Conservation (phyloP, 2,888 invertebrate species). For the Drosophila birchii region DNA sequence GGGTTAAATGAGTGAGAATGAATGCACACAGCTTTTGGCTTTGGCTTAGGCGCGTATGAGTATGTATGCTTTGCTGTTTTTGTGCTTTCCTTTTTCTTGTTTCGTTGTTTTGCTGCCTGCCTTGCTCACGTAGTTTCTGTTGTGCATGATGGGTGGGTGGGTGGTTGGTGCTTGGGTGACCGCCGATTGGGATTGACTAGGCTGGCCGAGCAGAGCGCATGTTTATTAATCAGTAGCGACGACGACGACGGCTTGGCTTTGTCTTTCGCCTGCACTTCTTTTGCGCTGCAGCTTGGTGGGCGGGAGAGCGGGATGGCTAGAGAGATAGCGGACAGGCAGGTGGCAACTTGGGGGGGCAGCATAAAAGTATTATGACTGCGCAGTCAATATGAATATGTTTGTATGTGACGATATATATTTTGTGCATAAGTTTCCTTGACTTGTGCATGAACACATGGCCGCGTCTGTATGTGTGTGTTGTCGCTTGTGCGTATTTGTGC, state of each 20-base stretch:
- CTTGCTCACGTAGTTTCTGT: conserved; percentile 24
- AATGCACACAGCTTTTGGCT: conserved; percentile 32
- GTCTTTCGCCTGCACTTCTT: conserved; percentile 61
- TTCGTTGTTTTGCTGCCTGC: conserved; percentile 31
- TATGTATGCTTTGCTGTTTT: conserved; percentile 44
- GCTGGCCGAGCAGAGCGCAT: conserved; percentile 68
- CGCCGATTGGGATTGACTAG: conserved; percentile 75
- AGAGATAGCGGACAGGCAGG: conserved; percentile 38
- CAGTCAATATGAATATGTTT: conserved; percentile 60
- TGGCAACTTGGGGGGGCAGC: conserved; percentile 43
- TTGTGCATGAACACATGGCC: conserved; percentile 37
- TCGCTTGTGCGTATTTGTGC: conserved; percentile 42
- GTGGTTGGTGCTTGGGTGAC: conserved; percentile 37
- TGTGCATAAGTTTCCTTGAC: conserved; percentile 68
- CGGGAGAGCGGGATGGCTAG: conserved; percentile 32
- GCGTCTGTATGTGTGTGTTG: conserved; percentile 33
- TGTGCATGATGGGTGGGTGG: conserved; percentile 35
- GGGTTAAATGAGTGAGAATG: conserved; percentile 27
- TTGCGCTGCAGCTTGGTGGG: conserved; percentile 23
- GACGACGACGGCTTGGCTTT: conserved; percentile 52
- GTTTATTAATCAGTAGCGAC: conserved; percentile 70
- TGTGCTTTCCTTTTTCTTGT: conserved; percentile 4
- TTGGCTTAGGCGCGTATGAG: conserved; percentile 31
- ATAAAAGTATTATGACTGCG: conserved; percentile 69
- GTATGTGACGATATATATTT: conserved; percentile 76